phyloP scores from a whole-genome alignment of 2,797 vertebrate genomes.

The Crocidura indochinensis region DNA sequence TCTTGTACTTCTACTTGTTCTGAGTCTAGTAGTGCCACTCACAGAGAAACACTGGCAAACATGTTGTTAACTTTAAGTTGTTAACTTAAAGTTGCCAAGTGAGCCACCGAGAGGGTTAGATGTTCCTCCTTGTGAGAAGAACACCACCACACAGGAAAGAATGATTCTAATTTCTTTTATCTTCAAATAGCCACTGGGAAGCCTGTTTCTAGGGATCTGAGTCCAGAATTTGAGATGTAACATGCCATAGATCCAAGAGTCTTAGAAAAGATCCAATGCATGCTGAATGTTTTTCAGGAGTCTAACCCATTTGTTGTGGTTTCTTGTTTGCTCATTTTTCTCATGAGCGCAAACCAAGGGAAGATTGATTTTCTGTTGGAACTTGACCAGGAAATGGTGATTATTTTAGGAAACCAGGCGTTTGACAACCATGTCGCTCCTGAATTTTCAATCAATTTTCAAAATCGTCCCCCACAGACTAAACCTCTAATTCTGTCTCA shows the following conservation, averaged over 20 bases:
- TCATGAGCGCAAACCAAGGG: not conserved
- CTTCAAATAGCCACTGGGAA: not conserved
- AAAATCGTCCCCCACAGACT: not conserved
- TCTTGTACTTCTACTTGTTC: not conserved
- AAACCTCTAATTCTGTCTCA: not conserved
- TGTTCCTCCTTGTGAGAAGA: not conserved
- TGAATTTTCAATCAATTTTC: not conserved
- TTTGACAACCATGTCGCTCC: not conserved
- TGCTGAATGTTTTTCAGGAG: not conserved
- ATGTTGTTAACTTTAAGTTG: not conserved
- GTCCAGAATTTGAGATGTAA: not conserved
- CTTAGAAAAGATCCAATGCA: not conserved
- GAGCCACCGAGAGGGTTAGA: not conserved
- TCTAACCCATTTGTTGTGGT: too few species aligned
- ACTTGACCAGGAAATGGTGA: not conserved
- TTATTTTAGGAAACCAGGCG: not conserved
- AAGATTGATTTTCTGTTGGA: not conserved
- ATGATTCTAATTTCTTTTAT: not conserved
- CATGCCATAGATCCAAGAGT: not conserved
- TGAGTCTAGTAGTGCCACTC: not conserved
- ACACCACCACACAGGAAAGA: not conserved
- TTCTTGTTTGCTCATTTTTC: not conserved
- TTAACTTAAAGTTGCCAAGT: not conserved
- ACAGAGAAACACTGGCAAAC: not conserved
- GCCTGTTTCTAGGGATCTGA: conserved; percentile 34